A percentile compares a stretch with the other conserved stretches of the same genome.
These are phyloP conservation scores for Vireo altiloquus DNA, from an alignment of 2,113 vertebrate species.

Conservation along the genomic window DNA sequence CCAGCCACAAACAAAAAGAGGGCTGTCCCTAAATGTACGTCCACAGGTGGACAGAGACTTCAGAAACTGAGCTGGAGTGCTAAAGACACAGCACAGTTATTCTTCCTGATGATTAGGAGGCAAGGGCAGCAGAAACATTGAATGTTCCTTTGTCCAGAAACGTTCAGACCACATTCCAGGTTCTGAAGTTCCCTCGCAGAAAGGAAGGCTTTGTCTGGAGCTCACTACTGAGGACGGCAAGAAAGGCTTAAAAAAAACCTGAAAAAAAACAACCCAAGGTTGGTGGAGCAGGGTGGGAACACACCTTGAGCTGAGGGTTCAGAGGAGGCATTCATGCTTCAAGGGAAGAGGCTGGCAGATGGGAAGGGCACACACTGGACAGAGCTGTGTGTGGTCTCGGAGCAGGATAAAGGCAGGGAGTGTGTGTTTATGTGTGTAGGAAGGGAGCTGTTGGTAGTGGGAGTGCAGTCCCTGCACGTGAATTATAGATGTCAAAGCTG, in stretches of 20 bases:
- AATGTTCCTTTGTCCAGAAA: neutral
- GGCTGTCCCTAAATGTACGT: neutral
- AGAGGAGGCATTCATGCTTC: neutral
- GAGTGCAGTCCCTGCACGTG: neutral
- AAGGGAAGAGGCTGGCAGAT: neutral
- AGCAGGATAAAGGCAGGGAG: neutral
- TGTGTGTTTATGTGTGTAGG: neutral
- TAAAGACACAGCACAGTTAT: neutral
- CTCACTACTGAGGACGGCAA: neutral
- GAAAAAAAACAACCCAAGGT: neutral
- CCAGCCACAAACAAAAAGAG: neutral
- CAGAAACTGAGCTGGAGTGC: neutral
- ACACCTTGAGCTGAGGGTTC: neutral
- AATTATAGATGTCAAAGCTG: conserved; percentile 7
- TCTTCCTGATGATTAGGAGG: neutral
- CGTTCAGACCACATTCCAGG: neutral
- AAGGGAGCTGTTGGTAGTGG: conserved; percentile 14
- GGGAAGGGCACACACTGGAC: neutral
- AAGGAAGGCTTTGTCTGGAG: conserved; percentile 4
- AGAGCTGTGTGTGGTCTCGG: neutral
- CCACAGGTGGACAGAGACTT: neutral
- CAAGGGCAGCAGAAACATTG: neutral
- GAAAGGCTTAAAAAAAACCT: neutral
- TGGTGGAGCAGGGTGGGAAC: neutral
- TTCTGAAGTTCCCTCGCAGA: neutral